Base-by-base conservation (phyloP, 2,888 invertebrate genomes). In the Synanthedon formicaeformis region DNA sequence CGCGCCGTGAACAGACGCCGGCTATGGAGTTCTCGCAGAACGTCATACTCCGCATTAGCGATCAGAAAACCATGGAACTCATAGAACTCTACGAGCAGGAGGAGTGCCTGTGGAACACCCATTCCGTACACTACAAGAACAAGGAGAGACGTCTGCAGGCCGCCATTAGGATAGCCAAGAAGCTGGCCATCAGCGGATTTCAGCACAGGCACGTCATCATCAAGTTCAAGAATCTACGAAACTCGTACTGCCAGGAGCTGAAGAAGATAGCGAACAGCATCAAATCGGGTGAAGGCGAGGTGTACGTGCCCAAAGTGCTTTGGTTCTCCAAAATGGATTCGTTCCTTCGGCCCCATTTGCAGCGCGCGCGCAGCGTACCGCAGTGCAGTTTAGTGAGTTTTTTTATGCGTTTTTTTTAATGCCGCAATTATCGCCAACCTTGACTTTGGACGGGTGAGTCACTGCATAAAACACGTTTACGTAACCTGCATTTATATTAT, bases 161-260 rank as follows among this genome's bases (percentile, higher is more conserved):
- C 0, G 62, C 68, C 0, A 57, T 65, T 0, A 58, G 64, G 5
- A 78, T 83, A 41, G 75, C 80, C 0, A 52, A 60, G 1, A 63
- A 61, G 27, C 60, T 83, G 18, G 59, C 67, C 51, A 60, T 79
- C 8, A 63, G 66, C 1, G 62, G 73, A 51, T 80, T 83, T 54
- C 66, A 63, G 8, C 57, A 64, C 0, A 58, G 59, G n/a, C 75
- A 79, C 53, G 79, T 78, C 1, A 55, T 69, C 18, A 67, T 69
- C 41, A 83, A 83, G 61, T 75, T 81, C 48, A 81, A 75, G 59
- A 83, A 78, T 50, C 50, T 81, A 2, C 59, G 81, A 41, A 76
- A 75, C 54, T 74, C 76, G 0, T 82, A 79, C 53, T 70, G 70
- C 40, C 81, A 80, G 60, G 79, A 80, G 60, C 41, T 76, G 56